Conservation (phyloP, 2,888 invertebrate genomes). For the Siphonodentalium dalli region DNA sequence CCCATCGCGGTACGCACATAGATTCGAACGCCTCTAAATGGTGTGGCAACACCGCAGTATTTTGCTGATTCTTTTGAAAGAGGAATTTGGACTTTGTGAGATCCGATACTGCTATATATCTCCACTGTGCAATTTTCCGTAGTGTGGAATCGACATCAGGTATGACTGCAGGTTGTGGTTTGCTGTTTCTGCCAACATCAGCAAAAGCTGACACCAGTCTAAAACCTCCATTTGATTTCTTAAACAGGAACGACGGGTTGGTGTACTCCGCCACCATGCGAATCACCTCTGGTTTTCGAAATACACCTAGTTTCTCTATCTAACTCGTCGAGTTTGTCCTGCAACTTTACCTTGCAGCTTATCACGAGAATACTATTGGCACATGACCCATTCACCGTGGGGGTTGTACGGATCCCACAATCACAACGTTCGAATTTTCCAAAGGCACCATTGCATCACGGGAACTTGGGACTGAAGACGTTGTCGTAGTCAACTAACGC, state of each 20-base stretch:
- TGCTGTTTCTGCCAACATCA: no score
- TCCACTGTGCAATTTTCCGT: slow-evolving; percentile 18
- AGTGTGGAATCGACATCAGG: no score
- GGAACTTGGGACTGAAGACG: slow-evolving; percentile 17
- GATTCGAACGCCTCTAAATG: slow-evolving; percentile 8
- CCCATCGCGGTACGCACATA: slow-evolving; percentile 26
- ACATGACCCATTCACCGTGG: no score
- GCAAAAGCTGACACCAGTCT: background rate
- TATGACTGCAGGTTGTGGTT: no score
- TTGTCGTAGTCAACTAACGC: slow-evolving; percentile 11
- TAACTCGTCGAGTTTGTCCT: no score
- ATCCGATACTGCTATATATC: slow-evolving; percentile 21
- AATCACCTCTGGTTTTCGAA: slow-evolving; percentile 15
- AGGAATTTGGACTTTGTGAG: slow-evolving; percentile 18
- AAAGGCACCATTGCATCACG: slow-evolving; percentile 22
- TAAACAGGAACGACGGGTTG: no score
- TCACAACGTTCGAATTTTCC: slow-evolving; percentile 22
- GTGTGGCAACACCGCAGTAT: no score
- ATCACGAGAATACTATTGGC: no score
- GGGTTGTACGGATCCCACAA: no score
- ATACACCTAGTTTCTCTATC: no score
- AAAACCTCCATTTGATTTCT: no score
- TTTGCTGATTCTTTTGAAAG: slow-evolving; percentile 4
- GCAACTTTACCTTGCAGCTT: no score
- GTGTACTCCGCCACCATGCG: slow-evolving; percentile 21